These are phyloP conservation scores for Brachyrhaphis roseni DNA, from an alignment of 2,797 vertebrate species.

Conservation along the genomic window DNA sequence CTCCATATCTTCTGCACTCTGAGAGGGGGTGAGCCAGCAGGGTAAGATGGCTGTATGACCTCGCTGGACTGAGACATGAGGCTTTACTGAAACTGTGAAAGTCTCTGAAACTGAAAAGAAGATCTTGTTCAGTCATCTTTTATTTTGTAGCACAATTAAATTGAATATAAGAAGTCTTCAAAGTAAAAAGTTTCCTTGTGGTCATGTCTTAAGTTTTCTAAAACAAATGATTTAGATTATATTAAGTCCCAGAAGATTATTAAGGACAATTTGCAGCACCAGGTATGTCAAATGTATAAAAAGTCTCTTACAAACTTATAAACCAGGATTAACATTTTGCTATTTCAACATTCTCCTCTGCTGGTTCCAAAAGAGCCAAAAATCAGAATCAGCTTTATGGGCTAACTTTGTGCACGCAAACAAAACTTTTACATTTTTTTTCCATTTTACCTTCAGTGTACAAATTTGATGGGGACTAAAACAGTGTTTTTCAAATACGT, in stretches of 20 bases:
- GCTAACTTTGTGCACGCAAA: background rate
- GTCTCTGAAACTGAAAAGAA: conserved; percentile 27
- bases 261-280: background rate
- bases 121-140: background rate
- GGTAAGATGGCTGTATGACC: conserved; percentile 48
- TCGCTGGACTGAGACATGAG: background rate
- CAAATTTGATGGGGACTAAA: background rate
- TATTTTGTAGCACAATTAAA: background rate
- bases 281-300: background rate
- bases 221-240: background rate
- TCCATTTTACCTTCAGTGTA: background rate
- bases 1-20: conserved; percentile 59
- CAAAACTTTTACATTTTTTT: background rate
- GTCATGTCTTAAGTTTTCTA: background rate
- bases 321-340: background rate
- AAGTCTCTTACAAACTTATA: background rate
- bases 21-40: conserved; percentile 66
- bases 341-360: background rate
- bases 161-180: too few relatives aligned
- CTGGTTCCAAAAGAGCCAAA: background rate
- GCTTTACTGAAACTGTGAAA: conserved; percentile 14
- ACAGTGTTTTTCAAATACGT: background rate
- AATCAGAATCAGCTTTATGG: background rate
- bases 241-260: background rate
- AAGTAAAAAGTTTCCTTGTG: too few relatives aligned